A percentile compares a stretch with the other conserved stretches of the same genome.
These are phyloP conservation scores for Therioaphis trifolii DNA, from an alignment of 2,888 invertebrate species.

Conservation along the genomic window DNA sequence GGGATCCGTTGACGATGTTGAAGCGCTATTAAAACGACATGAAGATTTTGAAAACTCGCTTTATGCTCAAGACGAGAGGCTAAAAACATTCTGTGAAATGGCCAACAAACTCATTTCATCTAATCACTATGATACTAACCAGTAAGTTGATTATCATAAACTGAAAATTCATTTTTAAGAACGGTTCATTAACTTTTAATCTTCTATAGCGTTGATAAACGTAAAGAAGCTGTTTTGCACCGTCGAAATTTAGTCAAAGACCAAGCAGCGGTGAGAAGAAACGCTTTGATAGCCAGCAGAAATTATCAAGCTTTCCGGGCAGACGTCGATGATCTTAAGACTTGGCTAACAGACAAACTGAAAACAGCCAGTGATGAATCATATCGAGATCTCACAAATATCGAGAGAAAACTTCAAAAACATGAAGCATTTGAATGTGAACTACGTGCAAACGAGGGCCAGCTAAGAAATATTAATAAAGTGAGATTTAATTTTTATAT, in stretches of 20 bases:
- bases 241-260: constrained; percentile 81
- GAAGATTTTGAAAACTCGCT: constrained; percentile 93
- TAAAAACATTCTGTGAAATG: constrained; percentile 83
- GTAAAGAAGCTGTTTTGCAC: constrained; percentile 80
- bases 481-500: constrained; percentile 66
- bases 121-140: constrained; percentile 82
- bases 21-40: constrained; percentile 91
- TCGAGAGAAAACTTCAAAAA: constrained; percentile 92
- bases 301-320: constrained; percentile 93
- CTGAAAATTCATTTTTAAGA: background rate
- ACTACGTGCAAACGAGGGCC: constrained; percentile 92
- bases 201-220: constrained; percentile 75
- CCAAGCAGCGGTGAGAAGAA: constrained; percentile 79
- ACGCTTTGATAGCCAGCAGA: constrained; percentile 83
- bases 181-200: background rate
- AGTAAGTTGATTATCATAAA: constrained; percentile 72
- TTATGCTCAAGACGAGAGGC: constrained; percentile 90
- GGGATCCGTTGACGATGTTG: constrained; percentile 90
- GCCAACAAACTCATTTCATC: constrained; percentile 84
- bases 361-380: constrained; percentile 92
- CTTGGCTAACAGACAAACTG: constrained; percentile 92
- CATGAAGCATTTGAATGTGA: constrained; percentile 98
- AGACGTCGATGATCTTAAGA: constrained; percentile 88
- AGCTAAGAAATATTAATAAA: constrained; percentile 86
- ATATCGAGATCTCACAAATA: constrained; percentile 88